phyloP scores from a whole-genome alignment of 2,113 vertebrate genomes.

The Lagopus muta region DNA sequence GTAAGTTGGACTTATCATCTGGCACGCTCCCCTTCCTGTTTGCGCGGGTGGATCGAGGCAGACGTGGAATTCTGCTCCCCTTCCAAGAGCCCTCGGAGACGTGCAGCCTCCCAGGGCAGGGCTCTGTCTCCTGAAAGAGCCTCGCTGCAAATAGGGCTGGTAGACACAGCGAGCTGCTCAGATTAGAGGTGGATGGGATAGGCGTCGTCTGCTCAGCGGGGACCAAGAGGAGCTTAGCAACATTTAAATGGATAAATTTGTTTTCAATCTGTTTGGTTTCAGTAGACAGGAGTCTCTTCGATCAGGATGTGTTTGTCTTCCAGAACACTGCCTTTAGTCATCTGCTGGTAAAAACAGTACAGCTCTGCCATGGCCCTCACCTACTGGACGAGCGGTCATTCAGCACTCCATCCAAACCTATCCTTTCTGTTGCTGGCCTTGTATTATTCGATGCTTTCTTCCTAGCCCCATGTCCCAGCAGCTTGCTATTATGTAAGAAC shows the following conservation, averaged over 20 bases:
- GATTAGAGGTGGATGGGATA: constrained; percentile 7
- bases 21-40: constrained; percentile 43
- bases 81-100: constrained; percentile 37
- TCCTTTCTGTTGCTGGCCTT: neutral
- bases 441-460: neutral
- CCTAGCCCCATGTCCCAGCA: neutral
- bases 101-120: constrained; percentile 50
- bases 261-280: neutral
- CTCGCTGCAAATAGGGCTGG: neutral
- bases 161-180: neutral
- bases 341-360: constrained; percentile 2
- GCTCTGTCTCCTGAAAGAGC: neutral
- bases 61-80: constrained; percentile 45
- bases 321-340: neutral
- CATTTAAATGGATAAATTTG: neutral
- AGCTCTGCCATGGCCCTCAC: neutral
- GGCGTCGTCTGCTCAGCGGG: neutral
- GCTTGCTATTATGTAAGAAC: neutral
- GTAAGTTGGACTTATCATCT: constrained; percentile 37
- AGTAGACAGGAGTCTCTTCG: neutral
- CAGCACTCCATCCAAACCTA: fast-evolving
- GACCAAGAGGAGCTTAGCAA: neutral
- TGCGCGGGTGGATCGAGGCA: constrained; percentile 8
- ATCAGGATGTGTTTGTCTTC: neutral
- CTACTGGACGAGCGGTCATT: neutral